Percentiles rank a stretch among this genome's conserved stretches.
These are phyloP conservation scores for Apamea crenata DNA, from an alignment of 2,888 invertebrate genomes.

Conservation along the genomic window DNA sequence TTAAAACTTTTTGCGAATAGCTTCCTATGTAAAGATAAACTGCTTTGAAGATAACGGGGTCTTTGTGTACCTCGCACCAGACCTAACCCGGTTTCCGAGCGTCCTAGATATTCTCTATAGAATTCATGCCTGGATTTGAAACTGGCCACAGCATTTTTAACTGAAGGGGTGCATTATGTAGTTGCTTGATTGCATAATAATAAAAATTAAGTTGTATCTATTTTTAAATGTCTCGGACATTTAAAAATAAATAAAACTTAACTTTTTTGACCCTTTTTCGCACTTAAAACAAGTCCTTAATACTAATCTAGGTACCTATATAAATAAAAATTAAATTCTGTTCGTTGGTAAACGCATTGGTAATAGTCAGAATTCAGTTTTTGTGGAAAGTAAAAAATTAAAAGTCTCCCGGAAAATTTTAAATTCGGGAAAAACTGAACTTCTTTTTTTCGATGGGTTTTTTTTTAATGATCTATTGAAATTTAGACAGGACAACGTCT, in stretches of 20 bases:
- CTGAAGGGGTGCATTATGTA: neutral
- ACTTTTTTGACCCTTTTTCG: neutral
- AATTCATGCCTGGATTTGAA: conserved; percentile 33
- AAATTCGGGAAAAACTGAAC: too few species aligned
- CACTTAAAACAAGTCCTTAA: neutral
- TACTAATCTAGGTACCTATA: too few species aligned
- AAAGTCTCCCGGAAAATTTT: too few species aligned
- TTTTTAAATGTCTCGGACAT: too few species aligned
- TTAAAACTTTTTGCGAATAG: neutral
- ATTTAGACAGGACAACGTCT: too few species aligned
- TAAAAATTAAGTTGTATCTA: too few species aligned
- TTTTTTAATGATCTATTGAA: too few species aligned
- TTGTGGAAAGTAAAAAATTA: too few species aligned
- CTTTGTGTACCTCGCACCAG: conserved; percentile 17
- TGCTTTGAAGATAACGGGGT: conserved; percentile 4
- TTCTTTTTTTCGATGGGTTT: too few species aligned
- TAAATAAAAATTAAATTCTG: too few species aligned
- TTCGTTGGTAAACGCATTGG: too few species aligned
- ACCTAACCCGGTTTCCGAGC: conserved; percentile 13
- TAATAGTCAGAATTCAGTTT: too few species aligned
- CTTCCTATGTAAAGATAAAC: neutral
- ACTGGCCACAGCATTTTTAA: conserved; percentile 32
- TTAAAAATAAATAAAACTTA: neutral
- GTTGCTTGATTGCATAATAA: neutral
- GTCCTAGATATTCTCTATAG: conserved; percentile 44